Evolutionary conservation across 2,888 invertebrate genomes (phyloP).

Genomic region (Callyntrura sp.): DNA sequence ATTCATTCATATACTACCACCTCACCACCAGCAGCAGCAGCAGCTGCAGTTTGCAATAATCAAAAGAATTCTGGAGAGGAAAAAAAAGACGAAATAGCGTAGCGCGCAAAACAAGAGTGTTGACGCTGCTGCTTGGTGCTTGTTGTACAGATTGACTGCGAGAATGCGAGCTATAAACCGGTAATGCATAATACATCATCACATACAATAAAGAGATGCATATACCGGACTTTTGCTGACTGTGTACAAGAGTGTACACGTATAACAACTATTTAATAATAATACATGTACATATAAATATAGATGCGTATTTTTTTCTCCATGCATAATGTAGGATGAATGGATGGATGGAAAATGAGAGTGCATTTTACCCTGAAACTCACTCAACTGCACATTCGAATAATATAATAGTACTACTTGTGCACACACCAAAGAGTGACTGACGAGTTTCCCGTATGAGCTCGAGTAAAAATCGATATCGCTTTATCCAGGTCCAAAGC

Average conservation of each 20-base stretch:
- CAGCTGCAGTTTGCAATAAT: not conserved
- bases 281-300: not conserved
- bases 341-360: slow-evolving; percentile 71
- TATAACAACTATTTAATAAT: not conserved
- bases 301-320: not conserved
- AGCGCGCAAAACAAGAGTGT: not conserved
- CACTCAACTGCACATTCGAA: slow-evolving; percentile 50
- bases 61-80: not conserved
- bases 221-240: not conserved
- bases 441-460: slow-evolving; percentile 70
- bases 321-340: not conserved
- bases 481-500: slow-evolving; percentile 78
- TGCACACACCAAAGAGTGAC: slow-evolving; percentile 40
- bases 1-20: slow-evolving; percentile 29
- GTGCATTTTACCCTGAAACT: slow-evolving; percentile 70
- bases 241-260: not conserved
- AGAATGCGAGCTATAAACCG: not conserved
- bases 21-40: not conserved
- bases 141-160: not conserved
- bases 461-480: slow-evolving; percentile 75
- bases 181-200: slow-evolving; percentile 2
- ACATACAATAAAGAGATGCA: not conserved
- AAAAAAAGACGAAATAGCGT: not conserved
- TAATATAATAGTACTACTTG: slow-evolving; percentile 22
- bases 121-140: too few species aligned